phyloP scores from a whole-genome alignment of 2,113 vertebrate species.

The Muscicapa adusta region DNA sequence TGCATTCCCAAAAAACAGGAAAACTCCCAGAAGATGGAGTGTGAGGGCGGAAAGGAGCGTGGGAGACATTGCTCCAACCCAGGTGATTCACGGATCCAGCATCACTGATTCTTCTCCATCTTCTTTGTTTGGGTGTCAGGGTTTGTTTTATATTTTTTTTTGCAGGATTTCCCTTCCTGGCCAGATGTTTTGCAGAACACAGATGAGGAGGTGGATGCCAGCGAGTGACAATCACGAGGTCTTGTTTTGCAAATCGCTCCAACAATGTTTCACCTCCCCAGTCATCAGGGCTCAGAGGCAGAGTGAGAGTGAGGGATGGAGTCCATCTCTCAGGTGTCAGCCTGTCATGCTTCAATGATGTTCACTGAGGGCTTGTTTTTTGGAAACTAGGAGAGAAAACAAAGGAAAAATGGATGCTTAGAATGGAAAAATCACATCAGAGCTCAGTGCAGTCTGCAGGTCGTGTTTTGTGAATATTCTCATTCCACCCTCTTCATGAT shows the following conservation, averaged over 20 bases:
- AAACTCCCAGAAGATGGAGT: not conserved
- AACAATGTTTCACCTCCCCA: conserved; percentile 22
- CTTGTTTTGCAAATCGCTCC: not conserved
- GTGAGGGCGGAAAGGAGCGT: not conserved
- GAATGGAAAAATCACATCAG: not conserved
- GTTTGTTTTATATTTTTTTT: not conserved
- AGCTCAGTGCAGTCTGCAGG: not conserved
- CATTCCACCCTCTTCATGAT: rapidly evolving
- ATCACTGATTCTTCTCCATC: not conserved
- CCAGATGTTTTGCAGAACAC: conserved; percentile 29
- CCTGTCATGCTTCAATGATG: conserved; percentile 72
- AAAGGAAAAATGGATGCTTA: not conserved
- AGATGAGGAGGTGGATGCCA: not conserved
- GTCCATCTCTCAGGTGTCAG: conserved; percentile 43
- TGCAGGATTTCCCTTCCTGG: conserved; percentile 24
- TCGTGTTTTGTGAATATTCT: not conserved
- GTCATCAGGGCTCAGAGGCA: conserved; percentile 39
- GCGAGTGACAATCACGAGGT: not conserved
- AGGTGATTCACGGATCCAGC: not conserved
- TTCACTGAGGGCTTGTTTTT: conserved; percentile 75
- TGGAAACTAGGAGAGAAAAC: conserved; percentile 59
- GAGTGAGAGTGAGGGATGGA: conserved; percentile 59
- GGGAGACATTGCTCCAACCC: not conserved
- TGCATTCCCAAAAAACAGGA: conserved; percentile 22
- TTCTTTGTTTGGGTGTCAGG: conserved; percentile 3